Percentiles rank a stretch among this genome's conserved stretches.
phyloP scores from a whole-genome alignment of 2,797 vertebrate species.

The Alauda arvensis region DNA sequence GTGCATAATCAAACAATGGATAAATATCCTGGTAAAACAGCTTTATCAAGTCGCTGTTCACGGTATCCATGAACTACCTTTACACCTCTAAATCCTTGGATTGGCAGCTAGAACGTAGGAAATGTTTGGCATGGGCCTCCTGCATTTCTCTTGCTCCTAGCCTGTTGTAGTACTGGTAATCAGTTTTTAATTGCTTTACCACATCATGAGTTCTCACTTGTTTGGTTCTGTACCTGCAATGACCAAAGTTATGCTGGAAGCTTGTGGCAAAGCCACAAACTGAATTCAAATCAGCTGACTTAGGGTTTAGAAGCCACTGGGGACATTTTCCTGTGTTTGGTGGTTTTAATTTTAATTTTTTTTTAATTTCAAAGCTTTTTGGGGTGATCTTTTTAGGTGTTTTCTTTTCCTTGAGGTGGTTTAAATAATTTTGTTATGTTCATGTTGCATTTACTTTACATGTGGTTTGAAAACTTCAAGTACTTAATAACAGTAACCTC shows the following conservation, averaged over 20 bases:
- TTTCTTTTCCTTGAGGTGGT: not conserved
- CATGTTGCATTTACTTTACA: not conserved
- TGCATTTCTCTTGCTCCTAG: not conserved
- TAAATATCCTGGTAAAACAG: not conserved
- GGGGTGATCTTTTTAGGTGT: not conserved
- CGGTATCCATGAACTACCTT: rapidly evolving
- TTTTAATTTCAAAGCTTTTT: not conserved
- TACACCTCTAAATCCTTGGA: not conserved
- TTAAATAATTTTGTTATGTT: not conserved
- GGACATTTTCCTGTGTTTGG: not conserved
- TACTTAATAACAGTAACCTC: not conserved
- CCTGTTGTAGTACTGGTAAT: not conserved
- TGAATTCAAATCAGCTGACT: not conserved
- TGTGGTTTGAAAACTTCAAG: not conserved
- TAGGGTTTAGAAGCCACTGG: not conserved
- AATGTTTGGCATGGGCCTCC: not conserved
- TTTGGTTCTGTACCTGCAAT: not conserved
- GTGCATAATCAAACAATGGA: not conserved
- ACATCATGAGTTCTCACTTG: not conserved
- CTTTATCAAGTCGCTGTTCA: not conserved
- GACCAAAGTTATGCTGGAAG: not conserved
- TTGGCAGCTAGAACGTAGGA: not conserved
- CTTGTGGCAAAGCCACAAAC: not conserved
- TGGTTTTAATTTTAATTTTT: not conserved
- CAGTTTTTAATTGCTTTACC: not conserved